These are phyloP conservation scores for Pristionchus fissidentatus DNA, from an alignment of 2,888 invertebrate species.

Conservation along the genomic window DNA sequence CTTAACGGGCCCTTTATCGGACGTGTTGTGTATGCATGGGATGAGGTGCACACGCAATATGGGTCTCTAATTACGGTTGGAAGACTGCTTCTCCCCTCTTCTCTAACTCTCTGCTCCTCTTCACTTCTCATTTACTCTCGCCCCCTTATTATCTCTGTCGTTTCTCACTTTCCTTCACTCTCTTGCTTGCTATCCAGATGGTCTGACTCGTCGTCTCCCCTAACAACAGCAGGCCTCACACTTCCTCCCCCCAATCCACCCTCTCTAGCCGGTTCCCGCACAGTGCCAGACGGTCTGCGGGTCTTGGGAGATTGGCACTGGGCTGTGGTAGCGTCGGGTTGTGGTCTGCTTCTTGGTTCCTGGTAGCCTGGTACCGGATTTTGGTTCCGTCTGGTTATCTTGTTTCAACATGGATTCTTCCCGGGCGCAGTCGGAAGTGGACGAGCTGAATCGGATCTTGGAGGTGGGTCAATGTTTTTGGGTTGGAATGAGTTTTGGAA, in stretches of 20 bases:
- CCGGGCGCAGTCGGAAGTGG: neutral
- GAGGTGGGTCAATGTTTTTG: too few species aligned
- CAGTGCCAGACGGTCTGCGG: neutral
- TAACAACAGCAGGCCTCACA: slow-evolving; percentile 2
- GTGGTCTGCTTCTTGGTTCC: neutral
- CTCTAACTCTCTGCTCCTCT: neutral
- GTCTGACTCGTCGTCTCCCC: slow-evolving; percentile 16
- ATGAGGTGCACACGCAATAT: slow-evolving; percentile 9
- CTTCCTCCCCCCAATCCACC: too few species aligned
- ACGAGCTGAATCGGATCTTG: slow-evolving; percentile 37
- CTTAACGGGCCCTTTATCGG: neutral
- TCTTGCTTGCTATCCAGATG: slow-evolving; percentile 36
- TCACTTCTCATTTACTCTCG: slow-evolving; percentile 2
- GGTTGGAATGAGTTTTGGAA: too few species aligned
- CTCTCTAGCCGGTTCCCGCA: slow-evolving; percentile 7
- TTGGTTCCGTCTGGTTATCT: neutral
- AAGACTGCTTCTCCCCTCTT: neutral
- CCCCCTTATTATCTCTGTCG: slow-evolving; percentile 4
- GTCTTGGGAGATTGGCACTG: too few species aligned
- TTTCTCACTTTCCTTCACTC: too few species aligned
- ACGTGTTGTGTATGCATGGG: neutral
- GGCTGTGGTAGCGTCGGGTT: too few species aligned
- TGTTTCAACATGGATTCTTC: neutral
- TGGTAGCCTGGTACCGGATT: neutral
- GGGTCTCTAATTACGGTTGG: slow-evolving; percentile 21